Conservation (phyloP, 2,888 invertebrate species). For the Cryptocheilus praepositus region DNA sequence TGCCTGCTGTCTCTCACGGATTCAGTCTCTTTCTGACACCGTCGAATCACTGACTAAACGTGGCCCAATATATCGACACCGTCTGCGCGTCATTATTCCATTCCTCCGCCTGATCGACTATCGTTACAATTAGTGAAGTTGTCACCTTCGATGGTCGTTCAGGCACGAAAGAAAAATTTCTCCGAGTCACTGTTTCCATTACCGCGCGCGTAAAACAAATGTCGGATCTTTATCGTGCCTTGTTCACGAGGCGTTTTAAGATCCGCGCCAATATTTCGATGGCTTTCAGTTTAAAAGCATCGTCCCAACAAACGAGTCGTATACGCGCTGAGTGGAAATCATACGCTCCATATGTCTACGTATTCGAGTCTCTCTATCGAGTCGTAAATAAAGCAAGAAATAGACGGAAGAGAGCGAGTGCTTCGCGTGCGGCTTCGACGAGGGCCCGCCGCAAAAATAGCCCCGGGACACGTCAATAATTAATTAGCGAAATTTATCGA, state of each 20-base stretch:
- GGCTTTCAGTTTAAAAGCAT: too few relatives aligned
- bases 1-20: slow-evolving; percentile 27
- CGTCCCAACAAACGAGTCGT: too few relatives aligned
- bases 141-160: not conserved
- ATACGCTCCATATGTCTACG: not conserved
- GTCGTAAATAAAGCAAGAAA: slow-evolving; percentile 1
- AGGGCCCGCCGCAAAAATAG: slow-evolving; percentile 62
- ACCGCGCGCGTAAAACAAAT: too few relatives aligned
- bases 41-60: slow-evolving; percentile 24
- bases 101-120: not conserved
- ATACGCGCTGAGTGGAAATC: not conserved
- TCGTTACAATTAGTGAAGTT: slow-evolving; percentile 5
- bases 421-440: slow-evolving; percentile 40
- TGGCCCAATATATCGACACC: not conserved
- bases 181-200: too few relatives aligned
- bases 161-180: too few relatives aligned
- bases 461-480: slow-evolving; percentile 67
- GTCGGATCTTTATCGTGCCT: not conserved
- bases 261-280: too few relatives aligned
- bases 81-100: not conserved
- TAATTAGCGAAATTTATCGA: slow-evolving; percentile 70
- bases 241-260: too few relatives aligned
- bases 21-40: slow-evolving; percentile 13
- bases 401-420: slow-evolving; percentile 7
- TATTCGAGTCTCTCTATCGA: slow-evolving; percentile 2